phyloP scores from a whole-genome alignment of 2,888 invertebrate genomes.

The Apeira syringaria region DNA sequence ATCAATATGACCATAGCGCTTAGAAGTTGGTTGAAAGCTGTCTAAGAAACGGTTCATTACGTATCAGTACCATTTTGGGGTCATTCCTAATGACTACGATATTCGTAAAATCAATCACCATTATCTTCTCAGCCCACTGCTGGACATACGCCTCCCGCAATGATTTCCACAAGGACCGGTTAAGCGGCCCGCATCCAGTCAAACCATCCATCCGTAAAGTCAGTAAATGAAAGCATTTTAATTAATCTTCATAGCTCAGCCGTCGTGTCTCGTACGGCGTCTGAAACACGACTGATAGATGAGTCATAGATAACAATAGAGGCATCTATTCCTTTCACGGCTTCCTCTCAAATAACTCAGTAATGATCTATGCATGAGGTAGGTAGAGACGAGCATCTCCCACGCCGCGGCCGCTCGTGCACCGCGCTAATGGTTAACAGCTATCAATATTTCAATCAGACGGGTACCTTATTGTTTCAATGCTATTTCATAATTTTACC shows the following conservation, averaged over 20 bases:
- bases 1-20: too few relatives aligned
- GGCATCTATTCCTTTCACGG: conserved; percentile 24
- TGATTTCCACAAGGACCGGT: too few relatives aligned
- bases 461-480: not conserved
- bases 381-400: conserved; percentile 21
- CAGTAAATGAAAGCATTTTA: not conserved
- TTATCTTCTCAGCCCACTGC: too few relatives aligned
- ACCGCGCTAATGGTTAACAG: conserved; percentile 14
- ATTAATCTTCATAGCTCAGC: not conserved
- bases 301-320: conserved; percentile 26
- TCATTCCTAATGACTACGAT: too few relatives aligned
- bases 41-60: too few relatives aligned
- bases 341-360: conserved; percentile 26
- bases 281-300: conserved; percentile 16
- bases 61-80: too few relatives aligned
- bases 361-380: conserved; percentile 13
- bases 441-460: conserved; percentile 24
- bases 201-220: too few relatives aligned
- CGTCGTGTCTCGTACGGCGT: not conserved
- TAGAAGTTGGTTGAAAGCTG: too few relatives aligned
- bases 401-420: conserved; percentile 30
- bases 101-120: too few relatives aligned
- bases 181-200: too few relatives aligned
- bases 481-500: too few relatives aligned
- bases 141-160: too few relatives aligned